Evolutionary conservation across 1,140 invertebrate species (phyloP), one percentile per base, ranked within the genome.

Genomic region (Olivierus martensii): DNA sequence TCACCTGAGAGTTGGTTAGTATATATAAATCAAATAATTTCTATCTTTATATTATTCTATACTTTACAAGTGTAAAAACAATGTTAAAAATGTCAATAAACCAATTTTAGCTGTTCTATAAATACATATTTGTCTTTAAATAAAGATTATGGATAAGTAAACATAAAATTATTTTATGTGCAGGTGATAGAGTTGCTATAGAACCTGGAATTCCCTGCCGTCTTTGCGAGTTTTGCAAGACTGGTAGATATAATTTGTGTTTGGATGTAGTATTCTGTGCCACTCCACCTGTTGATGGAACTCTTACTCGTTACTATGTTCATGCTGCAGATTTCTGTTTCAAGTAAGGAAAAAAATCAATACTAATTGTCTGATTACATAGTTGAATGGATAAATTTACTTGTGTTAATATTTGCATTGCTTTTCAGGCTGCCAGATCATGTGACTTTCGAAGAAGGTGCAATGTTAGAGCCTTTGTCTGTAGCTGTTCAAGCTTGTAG

Each of bases 401-500:
- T 28, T 28, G 2, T 28, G 28, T 28, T 28, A 28, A 28, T 28
- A 28, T 28, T 28, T 28, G 28, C 4, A 6, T 28, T 43, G 41
- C 12, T 11, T 49, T 51, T 35, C 58, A 91, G 90, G 68, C 69
- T 98, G 21, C 91, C 93, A 0, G 82, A 91, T 61, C 75, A 92
- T 70, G 81, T 97, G 9, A 76, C 76, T n/a, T 77, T 90, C 65
- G 91, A 95, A 67, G 93, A 98, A 71, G 93, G 88, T 17, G 92
- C 92, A 0, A 63, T 97, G 2, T 67, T 95, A 46, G 93, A 98
- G 66, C 93, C 93, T 0, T 67, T 98, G 6, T 83, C 88, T 0
- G 90, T 96, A 21, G 93, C 81, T 10, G 86, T 96, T 1, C 89
- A 95, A 68, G 88, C 88, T 41, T 94, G 89, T 62, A 77, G 82